A percentile compares a stretch with the other conserved stretches of the same genome.
Evolutionary conservation across 1,140 invertebrate species (phyloP).

Genomic region (Antheraea mylitta): DNA sequence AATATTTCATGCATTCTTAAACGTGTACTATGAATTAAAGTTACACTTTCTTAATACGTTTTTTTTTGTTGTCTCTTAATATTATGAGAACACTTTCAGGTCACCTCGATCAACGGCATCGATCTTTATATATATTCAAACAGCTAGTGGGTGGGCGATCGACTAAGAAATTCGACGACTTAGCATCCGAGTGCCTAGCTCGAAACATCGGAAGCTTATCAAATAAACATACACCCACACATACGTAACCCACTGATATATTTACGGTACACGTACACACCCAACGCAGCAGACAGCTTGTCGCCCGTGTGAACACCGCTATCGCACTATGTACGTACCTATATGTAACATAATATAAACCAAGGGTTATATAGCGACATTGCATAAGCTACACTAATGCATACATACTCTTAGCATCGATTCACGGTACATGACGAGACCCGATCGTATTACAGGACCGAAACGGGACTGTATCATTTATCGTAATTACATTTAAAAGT

Average conservation of each 20-base stretch:
- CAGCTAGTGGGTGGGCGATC: conserved; percentile 49
- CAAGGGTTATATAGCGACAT: conserved; percentile 42
- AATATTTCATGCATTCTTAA: too few relatives aligned
- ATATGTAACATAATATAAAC: conserved; percentile 47
- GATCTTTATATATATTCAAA: background rate
- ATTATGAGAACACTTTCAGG: background rate
- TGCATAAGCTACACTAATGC: conserved; percentile 23
- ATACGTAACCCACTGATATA: conserved; percentile 49
- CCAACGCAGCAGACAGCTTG: conserved; percentile 69
- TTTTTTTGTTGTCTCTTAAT: too few relatives aligned
- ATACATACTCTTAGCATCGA: conserved; percentile 22
- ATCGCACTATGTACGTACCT: conserved; percentile 66
- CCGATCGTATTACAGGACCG: conserved; percentile 37
- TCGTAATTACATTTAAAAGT: conserved; percentile 25
- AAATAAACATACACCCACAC: conserved; percentile 68
- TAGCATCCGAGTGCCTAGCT: conserved; percentile 68
- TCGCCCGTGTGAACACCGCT: conserved; percentile 71
- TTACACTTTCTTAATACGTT: too few relatives aligned
- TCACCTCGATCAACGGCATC: background rate
- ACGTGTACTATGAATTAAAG: too few relatives aligned
- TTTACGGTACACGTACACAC: conserved; percentile 60
- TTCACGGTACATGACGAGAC: conserved; percentile 11
- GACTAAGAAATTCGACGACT: conserved; percentile 59
- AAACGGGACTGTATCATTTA: conserved; percentile 16
- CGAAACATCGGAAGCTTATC: conserved; percentile 74